These are phyloP conservation scores for Nymphicus hollandicus DNA, from an alignment of 2,113 vertebrate species.

Conservation along the genomic window DNA sequence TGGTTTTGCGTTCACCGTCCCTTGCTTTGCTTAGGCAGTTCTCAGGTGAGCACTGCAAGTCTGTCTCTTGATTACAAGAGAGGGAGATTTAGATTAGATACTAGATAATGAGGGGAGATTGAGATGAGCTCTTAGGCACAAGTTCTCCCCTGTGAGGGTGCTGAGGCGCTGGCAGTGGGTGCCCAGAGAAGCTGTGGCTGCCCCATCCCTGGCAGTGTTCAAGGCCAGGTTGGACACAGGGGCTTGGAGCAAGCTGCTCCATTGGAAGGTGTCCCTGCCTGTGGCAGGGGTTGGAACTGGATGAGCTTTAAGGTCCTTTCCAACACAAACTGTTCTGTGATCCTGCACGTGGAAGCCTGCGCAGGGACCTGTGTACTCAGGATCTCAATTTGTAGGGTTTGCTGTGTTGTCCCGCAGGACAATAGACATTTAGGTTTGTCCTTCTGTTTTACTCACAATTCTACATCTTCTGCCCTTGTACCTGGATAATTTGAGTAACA, in stretches of 20 bases:
- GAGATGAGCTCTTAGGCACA: neutral
- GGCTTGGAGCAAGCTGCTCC: neutral
- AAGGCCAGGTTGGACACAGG: neutral
- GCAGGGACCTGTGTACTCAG: neutral
- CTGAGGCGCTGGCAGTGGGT: neutral
- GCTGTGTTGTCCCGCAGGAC: neutral
- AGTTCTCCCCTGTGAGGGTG: neutral
- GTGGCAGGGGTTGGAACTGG: fast-evolving
- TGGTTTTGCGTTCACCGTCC: neutral
- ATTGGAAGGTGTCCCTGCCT: neutral
- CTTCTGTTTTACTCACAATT: neutral
- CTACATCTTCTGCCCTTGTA: neutral
- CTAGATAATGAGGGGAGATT: neutral
- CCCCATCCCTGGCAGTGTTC: too few relatives aligned
- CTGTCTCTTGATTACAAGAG: neutral
- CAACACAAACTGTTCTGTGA: neutral
- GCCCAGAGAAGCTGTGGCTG: too few relatives aligned
- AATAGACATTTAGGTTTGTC: neutral
- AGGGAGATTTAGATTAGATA: neutral
- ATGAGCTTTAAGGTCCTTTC: neutral
- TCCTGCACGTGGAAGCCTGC: neutral
- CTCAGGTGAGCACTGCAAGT: neutral
- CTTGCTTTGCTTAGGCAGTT: neutral
- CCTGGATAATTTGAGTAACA: neutral
- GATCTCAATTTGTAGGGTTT: neutral